Percentiles rank a stretch among this genome's conserved stretches.
phyloP scores from a whole-genome alignment of 2,113 vertebrate species.

The Sebastes fasciatus region DNA sequence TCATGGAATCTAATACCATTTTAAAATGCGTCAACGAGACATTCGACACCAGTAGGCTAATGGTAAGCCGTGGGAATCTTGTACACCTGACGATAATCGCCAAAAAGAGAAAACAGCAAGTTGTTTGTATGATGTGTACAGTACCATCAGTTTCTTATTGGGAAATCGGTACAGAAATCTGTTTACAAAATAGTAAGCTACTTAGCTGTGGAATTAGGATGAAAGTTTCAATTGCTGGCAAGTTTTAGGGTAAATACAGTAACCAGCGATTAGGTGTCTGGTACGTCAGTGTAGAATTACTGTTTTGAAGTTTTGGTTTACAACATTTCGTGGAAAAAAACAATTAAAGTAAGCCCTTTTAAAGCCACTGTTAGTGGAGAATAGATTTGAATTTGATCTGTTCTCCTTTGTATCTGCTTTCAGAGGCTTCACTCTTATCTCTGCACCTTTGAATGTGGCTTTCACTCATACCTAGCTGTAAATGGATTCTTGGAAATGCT shows the following conservation, averaged over 20 bases:
- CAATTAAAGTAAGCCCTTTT: slow-evolving; percentile 8
- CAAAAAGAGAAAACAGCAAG: slow-evolving; percentile 29
- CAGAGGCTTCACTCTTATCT: slow-evolving; percentile 13
- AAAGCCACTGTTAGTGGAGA: slow-evolving; percentile 17
- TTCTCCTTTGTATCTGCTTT: slow-evolving; percentile 8
- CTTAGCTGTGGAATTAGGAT: slow-evolving; percentile 52
- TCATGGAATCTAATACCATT: background rate
- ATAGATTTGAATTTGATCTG: slow-evolving; percentile 9
- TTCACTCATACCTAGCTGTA: slow-evolving; percentile 16
- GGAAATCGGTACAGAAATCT: slow-evolving; percentile 35
- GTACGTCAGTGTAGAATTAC: slow-evolving; percentile 48
- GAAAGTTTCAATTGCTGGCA: slow-evolving; percentile 35
- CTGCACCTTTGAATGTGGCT: slow-evolving; percentile 20
- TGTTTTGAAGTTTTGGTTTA: slow-evolving; percentile 58
- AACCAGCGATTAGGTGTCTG: slow-evolving; percentile 62
- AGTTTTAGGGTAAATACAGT: slow-evolving; percentile 63
- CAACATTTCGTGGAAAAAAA: slow-evolving; percentile 26
- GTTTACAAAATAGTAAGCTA: slow-evolving; percentile 68
- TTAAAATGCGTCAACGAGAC: slow-evolving; percentile 4
- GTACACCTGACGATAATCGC: slow-evolving; percentile 47
- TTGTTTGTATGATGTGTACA: slow-evolving; percentile 36
- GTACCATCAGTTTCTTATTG: slow-evolving; percentile 24
- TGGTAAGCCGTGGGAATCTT: slow-evolving; percentile 43
- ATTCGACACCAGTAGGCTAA: background rate
- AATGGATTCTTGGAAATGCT: slow-evolving; percentile 3